Evolutionary conservation across 2,113 vertebrate species (phyloP), one percentile per base, ranked within the genome.

Genomic region (Origma solitaria): DNA sequence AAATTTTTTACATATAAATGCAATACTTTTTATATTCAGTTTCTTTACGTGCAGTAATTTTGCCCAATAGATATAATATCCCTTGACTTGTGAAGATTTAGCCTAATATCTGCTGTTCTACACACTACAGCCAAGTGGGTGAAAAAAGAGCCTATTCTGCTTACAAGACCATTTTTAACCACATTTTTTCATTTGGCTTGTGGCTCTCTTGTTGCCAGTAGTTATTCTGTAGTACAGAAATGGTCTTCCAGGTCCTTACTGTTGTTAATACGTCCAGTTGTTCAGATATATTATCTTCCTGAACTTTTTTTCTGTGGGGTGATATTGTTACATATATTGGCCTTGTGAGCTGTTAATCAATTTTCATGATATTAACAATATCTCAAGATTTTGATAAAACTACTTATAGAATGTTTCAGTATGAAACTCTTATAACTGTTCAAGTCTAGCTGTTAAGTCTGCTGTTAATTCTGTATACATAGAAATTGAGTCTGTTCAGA

Each of bases 1-100:
- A 61, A 95, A 78, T 13, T 90, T 92, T 97, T 95, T 96, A 93
- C 90, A 57, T 94, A 60, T 93, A 91, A 96, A 88, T 82, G 91
- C 94, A 95, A 93, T 96, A 95, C 90, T 92, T 95, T 90, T 94
- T 95, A 70, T 95, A 89, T 91, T 97, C 76, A 83, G 54, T 96
- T 90, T 88, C 95, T 86, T 95, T 93, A 87, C 11, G 6, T 94
- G 94, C 53, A 37, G 51, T 88, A 82, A 90, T 85, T 97, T 94
- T 85, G 70, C 91, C 92, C 96, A 80, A 8, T 94, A 86, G 62
- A 13, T 93, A 24, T 37, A 89, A 58, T 94, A 77, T 76, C 91
- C 86, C 53, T 90, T 91, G 82, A 90, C 80, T 95, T 92, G 89
- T 94, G 95, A 95, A 95, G 91, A 85, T 93, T 90, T 90, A 76